Conservation (phyloP, 2,888 invertebrate species). For the Opisthograptis luteolata region DNA sequence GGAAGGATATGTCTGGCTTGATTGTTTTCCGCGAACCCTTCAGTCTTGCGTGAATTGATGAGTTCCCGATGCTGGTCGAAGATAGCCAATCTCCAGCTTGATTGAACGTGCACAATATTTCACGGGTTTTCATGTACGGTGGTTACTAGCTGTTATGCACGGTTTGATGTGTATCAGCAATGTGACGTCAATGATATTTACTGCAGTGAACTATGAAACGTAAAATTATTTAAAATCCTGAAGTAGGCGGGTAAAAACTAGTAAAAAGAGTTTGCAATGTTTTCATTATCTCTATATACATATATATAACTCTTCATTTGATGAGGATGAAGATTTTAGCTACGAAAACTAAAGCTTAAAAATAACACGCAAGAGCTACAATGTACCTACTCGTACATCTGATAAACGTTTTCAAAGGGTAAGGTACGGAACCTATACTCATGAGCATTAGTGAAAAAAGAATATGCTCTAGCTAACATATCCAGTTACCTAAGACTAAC, state of each 20-base stretch:
- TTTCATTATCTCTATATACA: no score
- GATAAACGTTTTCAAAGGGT: no score
- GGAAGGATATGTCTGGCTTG: constrained; percentile 68
- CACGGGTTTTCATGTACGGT: constrained; percentile 9
- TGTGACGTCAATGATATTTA: not conserved
- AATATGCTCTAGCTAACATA: constrained; percentile 39
- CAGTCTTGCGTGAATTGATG: constrained; percentile 59
- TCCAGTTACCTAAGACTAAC: constrained; percentile 62
- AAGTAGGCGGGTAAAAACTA: not conserved
- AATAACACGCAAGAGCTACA: no score
- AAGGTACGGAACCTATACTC: no score
- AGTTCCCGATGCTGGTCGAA: constrained; percentile 55
- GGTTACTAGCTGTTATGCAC: not conserved
- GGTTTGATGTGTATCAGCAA: not conserved
- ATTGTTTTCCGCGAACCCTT: constrained; percentile 80
- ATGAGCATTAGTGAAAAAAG: not conserved
- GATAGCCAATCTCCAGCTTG: constrained; percentile 64
- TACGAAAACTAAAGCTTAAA: no score
- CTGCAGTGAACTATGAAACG: not conserved
- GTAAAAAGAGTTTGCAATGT: constrained; percentile 27
- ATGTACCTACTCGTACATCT: no score
- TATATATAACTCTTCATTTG: no score
- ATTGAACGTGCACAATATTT: constrained; percentile 49
- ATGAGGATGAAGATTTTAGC: no score
- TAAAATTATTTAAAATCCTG: no score